Evolutionary conservation across 2,797 vertebrate species (phyloP).

Genomic region (Chrosomus eos): DNA sequence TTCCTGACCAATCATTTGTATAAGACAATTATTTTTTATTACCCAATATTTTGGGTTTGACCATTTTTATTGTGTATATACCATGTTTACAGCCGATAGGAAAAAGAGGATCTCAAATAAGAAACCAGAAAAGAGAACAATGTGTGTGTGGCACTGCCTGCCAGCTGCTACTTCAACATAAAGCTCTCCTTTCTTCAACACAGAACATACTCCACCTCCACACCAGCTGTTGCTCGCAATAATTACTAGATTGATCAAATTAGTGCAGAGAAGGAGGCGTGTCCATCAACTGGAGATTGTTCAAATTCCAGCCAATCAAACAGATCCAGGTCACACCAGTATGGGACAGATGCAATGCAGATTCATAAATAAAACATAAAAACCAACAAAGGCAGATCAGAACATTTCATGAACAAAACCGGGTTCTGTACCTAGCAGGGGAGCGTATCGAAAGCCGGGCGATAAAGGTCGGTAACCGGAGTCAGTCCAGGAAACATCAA

Average conservation of each 20-base stretch:
- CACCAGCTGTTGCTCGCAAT: constrained; percentile 2
- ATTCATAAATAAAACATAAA: no score
- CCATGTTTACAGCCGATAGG: not conserved
- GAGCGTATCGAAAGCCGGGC: no score
- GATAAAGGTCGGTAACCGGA: no score
- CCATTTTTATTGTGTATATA: not conserved
- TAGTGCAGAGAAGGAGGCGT: not conserved
- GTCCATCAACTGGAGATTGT: not conserved
- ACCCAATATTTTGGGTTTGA: not conserved
- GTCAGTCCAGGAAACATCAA: no score
- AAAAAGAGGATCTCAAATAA: not conserved
- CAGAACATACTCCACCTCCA: not conserved
- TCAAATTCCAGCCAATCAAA: not conserved
- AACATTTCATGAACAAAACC: no score
- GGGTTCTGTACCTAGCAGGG: no score
- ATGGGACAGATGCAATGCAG: not conserved
- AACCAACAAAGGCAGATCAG: no score
- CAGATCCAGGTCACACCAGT: not conserved
- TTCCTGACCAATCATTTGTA: not conserved
- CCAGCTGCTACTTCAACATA: not conserved
- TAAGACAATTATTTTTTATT: no score
- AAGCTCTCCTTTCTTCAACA: not conserved
- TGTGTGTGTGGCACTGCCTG: not conserved
- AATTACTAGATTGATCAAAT: constrained; percentile 1
- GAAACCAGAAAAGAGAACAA: not conserved